phyloP scores from a whole-genome alignment of 2,888 invertebrate genomes.

The Oscheius sp. region DNA sequence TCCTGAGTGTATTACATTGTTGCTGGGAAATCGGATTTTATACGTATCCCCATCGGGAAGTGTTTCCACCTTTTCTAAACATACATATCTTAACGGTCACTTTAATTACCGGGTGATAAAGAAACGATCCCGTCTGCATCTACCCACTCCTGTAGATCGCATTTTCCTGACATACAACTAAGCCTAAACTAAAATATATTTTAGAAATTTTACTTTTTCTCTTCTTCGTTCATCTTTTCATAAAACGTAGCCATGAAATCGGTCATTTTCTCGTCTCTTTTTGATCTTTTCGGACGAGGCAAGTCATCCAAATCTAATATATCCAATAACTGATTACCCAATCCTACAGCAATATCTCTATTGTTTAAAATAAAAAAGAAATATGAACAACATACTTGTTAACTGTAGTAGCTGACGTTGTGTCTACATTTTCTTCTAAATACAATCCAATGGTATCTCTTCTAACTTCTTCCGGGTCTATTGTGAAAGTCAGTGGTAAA shows the following conservation, averaged over 20 bases:
- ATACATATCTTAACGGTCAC: neutral
- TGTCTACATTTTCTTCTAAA: slow-evolving; percentile 18
- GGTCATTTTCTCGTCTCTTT: slow-evolving; percentile 21
- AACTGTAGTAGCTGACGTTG: slow-evolving; percentile 2
- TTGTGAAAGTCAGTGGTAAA: neutral
- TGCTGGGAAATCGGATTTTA: slow-evolving; percentile 20
- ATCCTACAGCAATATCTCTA: slow-evolving; percentile 5
- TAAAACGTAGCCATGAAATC: slow-evolving; percentile 27
- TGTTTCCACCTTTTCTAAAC: slow-evolving; percentile 14
- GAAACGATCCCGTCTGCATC: slow-evolving; percentile 24
- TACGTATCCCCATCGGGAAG: slow-evolving; percentile 15
- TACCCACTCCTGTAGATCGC: slow-evolving; percentile 20
- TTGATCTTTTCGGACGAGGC: neutral
- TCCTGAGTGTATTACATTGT: neutral
- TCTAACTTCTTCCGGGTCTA: slow-evolving; percentile 8
- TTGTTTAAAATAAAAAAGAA: neutral
- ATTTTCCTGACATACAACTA: slow-evolving; percentile 5
- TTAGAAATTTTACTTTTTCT: neutral
- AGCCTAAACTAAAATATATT: slow-evolving; percentile 3
- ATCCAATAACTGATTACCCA: slow-evolving; percentile 28
- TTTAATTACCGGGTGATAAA: slow-evolving; percentile 18
- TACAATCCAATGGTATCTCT: slow-evolving; percentile 1
- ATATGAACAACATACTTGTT: neutral
- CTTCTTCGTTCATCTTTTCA: slow-evolving; percentile 23
- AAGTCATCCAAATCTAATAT: slow-evolving; percentile 24